phyloP scores from a whole-genome alignment of 1,140 invertebrate genomes.

The Drosophila punjabiensis region DNA sequence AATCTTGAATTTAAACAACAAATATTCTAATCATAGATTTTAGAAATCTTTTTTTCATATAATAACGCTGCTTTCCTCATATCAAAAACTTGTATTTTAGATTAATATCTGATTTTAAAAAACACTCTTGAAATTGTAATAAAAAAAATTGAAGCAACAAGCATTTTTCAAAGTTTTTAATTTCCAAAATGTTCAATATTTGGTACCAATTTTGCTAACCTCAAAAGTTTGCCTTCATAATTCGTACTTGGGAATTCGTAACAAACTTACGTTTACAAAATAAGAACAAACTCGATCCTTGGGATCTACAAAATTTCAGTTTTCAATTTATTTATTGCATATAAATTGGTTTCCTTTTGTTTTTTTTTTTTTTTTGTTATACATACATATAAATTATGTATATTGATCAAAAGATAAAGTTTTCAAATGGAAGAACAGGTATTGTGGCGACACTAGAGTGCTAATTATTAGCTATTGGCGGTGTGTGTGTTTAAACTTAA shows the following conservation, averaged over 20 bases:
- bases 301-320: slow-evolving; percentile 36
- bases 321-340: slow-evolving; percentile 82
- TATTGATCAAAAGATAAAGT: slow-evolving; percentile 71
- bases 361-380: slow-evolving; percentile 34
- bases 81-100: neutral
- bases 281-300: slow-evolving; percentile 4
- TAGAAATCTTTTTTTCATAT: slow-evolving; percentile 19
- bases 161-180: neutral
- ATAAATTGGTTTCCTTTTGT: slow-evolving; percentile 70
- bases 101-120: neutral
- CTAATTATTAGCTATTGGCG: slow-evolving; percentile 83
- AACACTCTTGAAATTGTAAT: neutral
- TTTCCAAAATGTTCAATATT: neutral
- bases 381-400: slow-evolving; percentile 55
- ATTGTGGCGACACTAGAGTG: slow-evolving; percentile 82
- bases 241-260: neutral
- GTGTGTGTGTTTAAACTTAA: slow-evolving; percentile 73
- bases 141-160: neutral
- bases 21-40: slow-evolving; percentile 24
- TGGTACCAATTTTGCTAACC: too few relatives aligned
- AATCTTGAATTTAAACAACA: slow-evolving; percentile 1
- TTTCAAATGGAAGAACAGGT: slow-evolving; percentile 80
- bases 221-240: neutral
- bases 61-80: neutral
- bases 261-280: neutral